Percentiles rank a stretch among this genome's conserved stretches.
phyloP scores from a whole-genome alignment of 2,113 vertebrate genomes.

The Rhinoderma darwinii region DNA sequence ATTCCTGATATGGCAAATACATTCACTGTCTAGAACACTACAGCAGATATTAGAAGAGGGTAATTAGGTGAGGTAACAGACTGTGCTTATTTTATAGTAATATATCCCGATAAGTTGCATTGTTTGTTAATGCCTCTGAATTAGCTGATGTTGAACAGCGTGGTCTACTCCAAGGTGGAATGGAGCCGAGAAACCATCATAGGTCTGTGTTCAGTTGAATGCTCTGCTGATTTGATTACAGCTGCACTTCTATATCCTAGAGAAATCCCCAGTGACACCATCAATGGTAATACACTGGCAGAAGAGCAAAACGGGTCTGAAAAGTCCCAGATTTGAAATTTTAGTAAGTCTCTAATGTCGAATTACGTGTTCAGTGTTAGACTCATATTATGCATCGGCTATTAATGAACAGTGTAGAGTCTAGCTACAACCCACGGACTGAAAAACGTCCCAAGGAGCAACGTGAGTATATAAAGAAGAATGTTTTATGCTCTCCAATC shows the following conservation, averaged over 20 bases:
- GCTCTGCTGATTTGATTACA: conserved; percentile 51
- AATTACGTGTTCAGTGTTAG: conserved; percentile 13
- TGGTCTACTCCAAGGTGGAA: conserved; percentile 22
- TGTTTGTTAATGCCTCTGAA: conserved; percentile 21
- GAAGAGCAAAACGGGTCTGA: background rate
- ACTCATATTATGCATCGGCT: conserved; percentile 19
- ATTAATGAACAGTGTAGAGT: conserved; percentile 23
- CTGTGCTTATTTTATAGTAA: conserved; percentile 6
- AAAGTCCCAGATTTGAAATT: conserved; percentile 28
- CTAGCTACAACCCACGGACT: background rate
- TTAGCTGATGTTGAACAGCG: background rate
- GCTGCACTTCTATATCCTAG: conserved; percentile 37
- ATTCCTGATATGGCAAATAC: background rate
- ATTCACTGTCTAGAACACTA: background rate
- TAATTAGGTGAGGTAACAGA: conserved; percentile 1
- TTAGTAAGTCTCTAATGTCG: background rate
- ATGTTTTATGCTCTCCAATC: background rate
- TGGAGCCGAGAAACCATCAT: conserved; percentile 22
- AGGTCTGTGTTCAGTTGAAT: conserved; percentile 1
- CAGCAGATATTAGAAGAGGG: background rate
- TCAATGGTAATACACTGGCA: conserved; percentile 36
- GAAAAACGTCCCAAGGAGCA: background rate
- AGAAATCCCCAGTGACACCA: conserved; percentile 26
- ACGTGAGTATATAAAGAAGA: background rate
- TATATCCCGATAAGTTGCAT: background rate